A percentile compares a stretch with the other conserved stretches of the same genome.
Conservation (phyloP, 2,888 invertebrate species). For the Celastrina argiolus region DNA sequence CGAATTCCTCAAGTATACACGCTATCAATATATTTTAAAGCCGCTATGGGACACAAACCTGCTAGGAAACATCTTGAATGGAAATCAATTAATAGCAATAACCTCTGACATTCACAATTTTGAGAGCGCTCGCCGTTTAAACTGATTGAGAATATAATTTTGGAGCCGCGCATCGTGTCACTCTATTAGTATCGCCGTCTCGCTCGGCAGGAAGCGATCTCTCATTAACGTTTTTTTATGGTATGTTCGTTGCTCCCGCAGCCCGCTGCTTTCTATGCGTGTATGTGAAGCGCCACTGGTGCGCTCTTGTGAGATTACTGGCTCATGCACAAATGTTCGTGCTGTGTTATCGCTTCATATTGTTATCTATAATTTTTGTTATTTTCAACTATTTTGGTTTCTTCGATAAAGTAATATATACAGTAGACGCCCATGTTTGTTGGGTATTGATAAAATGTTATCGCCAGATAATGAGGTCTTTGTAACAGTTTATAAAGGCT, state of each 20-base stretch:
- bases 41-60: not conserved
- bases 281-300: slow-evolving; percentile 16
- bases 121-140: not conserved
- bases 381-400: not conserved
- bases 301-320: not conserved
- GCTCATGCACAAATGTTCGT: slow-evolving; percentile 12
- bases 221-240: slow-evolving; percentile 75
- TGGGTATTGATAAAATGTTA: not conserved
- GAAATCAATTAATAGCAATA: not conserved
- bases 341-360: not conserved
- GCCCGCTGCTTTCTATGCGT: slow-evolving; percentile 28
- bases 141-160: slow-evolving; percentile 16
- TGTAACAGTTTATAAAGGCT: slow-evolving; percentile 13
- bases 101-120: slow-evolving; percentile 17
- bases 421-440: not conserved
- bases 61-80: not conserved
- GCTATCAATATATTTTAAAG: not conserved
- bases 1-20: not conserved
- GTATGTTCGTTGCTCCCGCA: slow-evolving; percentile 66
- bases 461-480: not conserved
- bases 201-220: slow-evolving; percentile 70
- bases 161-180: slow-evolving; percentile 10
- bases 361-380: not conserved
- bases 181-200: slow-evolving; percentile 36
- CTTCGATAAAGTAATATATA: not conserved